These are phyloP conservation scores for Prinia subflava DNA, from an alignment of 2,113 vertebrate species.

Conservation along the genomic window DNA sequence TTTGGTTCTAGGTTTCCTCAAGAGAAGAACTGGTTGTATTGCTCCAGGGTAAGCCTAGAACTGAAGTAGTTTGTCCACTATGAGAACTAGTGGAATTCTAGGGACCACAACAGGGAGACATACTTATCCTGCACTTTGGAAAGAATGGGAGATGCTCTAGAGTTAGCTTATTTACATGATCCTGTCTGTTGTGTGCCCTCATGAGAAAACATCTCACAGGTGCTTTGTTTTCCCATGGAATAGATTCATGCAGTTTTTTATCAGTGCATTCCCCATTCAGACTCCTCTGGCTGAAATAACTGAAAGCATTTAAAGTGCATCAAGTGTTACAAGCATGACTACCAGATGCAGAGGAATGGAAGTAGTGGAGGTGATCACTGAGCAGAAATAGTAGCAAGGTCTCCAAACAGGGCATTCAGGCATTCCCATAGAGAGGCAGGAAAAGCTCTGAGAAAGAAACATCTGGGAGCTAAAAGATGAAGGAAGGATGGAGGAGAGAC, in stretches of 20 bases:
- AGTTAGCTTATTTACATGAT: not conserved
- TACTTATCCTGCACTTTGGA: not conserved
- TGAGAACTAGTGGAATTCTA: not conserved
- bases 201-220: not conserved
- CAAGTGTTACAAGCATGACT: not conserved
- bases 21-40: not conserved
- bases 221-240: not conserved
- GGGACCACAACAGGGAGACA: not conserved
- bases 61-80: not conserved
- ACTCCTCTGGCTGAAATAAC: not conserved
- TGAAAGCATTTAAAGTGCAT: not conserved
- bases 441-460: not conserved
- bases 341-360: not conserved
- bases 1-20: not conserved
- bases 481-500: not conserved
- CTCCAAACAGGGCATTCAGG: not conserved
- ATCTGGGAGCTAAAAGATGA: not conserved
- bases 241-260: not conserved
- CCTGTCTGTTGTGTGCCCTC: not conserved
- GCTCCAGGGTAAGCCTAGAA: not conserved
- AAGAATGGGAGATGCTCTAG: not conserved
- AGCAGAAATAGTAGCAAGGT: not conserved
- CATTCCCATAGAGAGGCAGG: not conserved
- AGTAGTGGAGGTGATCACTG: not conserved
- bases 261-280: not conserved